These are phyloP conservation scores for Dione juno DNA, from an alignment of 2,888 invertebrate genomes.

Conservation along the genomic window DNA sequence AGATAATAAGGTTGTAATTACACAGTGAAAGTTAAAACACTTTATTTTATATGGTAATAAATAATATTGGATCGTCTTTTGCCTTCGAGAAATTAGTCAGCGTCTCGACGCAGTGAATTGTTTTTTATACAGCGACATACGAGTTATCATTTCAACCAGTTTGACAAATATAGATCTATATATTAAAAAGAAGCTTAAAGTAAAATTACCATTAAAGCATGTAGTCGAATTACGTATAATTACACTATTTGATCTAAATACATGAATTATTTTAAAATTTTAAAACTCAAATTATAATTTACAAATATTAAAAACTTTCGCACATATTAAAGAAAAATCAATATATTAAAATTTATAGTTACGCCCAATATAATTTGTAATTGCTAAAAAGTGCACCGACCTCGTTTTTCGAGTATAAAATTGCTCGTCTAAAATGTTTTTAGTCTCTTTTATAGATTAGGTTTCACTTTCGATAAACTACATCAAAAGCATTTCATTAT, in stretches of 20 bases:
- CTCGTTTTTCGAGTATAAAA: slow-evolving; percentile 36
- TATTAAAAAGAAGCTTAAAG: neutral
- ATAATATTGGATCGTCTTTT: slow-evolving; percentile 80
- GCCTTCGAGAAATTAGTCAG: slow-evolving; percentile 80
- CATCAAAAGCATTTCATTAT: slow-evolving; percentile 42
- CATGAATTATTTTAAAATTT: slow-evolving; percentile 3
- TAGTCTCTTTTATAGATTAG: slow-evolving; percentile 45
- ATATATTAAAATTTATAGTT: slow-evolving; percentile 14
- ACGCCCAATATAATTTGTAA: slow-evolving; percentile 21
- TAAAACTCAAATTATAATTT: slow-evolving; percentile 4
- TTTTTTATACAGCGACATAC: slow-evolving; percentile 47
- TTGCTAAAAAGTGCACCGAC: slow-evolving; percentile 35
- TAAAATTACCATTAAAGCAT: slow-evolving; percentile 3
- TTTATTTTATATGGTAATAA: slow-evolving; percentile 76
- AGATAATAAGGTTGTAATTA: slow-evolving; percentile 55
- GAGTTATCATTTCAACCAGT: slow-evolving; percentile 12
- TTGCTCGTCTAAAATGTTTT: slow-evolving; percentile 35
- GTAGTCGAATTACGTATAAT: neutral
- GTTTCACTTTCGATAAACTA: slow-evolving; percentile 46
- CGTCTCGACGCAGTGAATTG: slow-evolving; percentile 59
- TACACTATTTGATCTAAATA: neutral
- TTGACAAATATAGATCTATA: slow-evolving; percentile 19
- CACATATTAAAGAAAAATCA: slow-evolving; percentile 6
- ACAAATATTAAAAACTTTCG: slow-evolving; percentile 1
- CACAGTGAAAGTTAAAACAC: slow-evolving; percentile 46